phyloP scores from a whole-genome alignment of 2,888 invertebrate species.

The Eupithecia abbreviata region DNA sequence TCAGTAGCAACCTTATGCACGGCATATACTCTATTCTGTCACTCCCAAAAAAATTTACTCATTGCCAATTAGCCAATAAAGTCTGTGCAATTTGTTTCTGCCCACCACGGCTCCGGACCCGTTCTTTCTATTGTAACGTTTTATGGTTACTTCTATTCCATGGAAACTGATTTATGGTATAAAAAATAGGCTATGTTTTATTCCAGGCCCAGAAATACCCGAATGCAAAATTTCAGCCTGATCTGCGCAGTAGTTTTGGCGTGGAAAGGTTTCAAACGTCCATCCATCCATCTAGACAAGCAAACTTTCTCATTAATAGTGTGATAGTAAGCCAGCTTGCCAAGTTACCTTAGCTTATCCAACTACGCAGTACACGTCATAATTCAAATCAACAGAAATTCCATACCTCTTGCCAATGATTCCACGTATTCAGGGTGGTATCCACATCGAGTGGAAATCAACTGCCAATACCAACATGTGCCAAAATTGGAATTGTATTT shows the following conservation, averaged over 20 bases:
- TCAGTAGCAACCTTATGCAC: background rate
- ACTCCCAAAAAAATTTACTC: background rate
- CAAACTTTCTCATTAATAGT: too few relatives aligned
- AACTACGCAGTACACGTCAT: background rate
- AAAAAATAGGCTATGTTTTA: too few relatives aligned
- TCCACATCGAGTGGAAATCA: background rate
- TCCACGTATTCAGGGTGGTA: background rate
- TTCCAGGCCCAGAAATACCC: too few relatives aligned
- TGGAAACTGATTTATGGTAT: too few relatives aligned
- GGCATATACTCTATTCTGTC: background rate
- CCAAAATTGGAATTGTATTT: slow-evolving; percentile 16
- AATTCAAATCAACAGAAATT: slow-evolving; percentile 7
- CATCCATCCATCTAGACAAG: too few relatives aligned
- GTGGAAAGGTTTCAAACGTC: too few relatives aligned
- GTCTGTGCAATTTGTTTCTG: background rate
- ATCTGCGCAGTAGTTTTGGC: too few relatives aligned
- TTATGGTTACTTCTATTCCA: too few relatives aligned
- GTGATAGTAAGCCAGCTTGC: background rate
- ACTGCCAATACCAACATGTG: slow-evolving; percentile 3
- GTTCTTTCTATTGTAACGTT: too few relatives aligned
- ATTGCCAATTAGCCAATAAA: background rate
- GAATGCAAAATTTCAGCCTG: too few relatives aligned
- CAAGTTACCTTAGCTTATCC: background rate
- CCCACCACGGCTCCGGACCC: too few relatives aligned
- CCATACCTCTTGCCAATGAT: slow-evolving; percentile 5